These are phyloP conservation scores for Drosophila miranda DNA, from an alignment of 1,140 invertebrate species.

Conservation along the genomic window DNA sequence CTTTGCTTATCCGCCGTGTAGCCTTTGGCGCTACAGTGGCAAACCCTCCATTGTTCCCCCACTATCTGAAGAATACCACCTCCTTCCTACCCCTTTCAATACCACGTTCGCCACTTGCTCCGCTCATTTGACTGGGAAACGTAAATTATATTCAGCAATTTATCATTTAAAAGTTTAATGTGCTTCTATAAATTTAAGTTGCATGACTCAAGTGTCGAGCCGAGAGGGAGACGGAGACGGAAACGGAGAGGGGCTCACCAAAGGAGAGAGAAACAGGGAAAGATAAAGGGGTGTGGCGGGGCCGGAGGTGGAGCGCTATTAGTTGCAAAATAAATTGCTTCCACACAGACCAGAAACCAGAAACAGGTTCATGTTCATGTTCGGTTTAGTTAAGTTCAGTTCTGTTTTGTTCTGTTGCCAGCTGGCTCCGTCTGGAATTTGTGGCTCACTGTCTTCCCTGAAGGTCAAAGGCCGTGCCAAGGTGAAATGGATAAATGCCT, in stretches of 20 bases:
- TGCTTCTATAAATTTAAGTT: slow-evolving; percentile 79
- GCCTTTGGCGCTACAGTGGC: neutral
- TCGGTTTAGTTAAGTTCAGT: slow-evolving; percentile 31
- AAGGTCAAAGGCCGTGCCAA: slow-evolving; percentile 60
- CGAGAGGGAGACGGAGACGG: neutral
- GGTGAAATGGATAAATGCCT: slow-evolving; percentile 53
- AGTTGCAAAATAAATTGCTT: slow-evolving; percentile 75
- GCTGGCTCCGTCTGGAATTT: slow-evolving; percentile 32
- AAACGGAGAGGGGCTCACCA: no score
- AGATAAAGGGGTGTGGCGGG: neutral
- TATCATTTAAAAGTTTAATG: slow-evolving; percentile 81
- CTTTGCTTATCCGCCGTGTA: slow-evolving; percentile 9
- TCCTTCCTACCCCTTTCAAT: no score
- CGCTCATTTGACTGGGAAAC: slow-evolving; percentile 53
- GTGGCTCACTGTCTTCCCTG: slow-evolving; percentile 31
- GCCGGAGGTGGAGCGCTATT: slow-evolving; percentile 45
- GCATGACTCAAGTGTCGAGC: slow-evolving; percentile 65
- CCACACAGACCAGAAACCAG: slow-evolving; percentile 48
- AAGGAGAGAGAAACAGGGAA: neutral
- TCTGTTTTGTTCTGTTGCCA: slow-evolving; percentile 35
- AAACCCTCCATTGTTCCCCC: neutral
- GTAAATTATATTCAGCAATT: slow-evolving; percentile 79
- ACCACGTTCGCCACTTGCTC: slow-evolving; percentile 14
- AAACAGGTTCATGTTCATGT: slow-evolving; percentile 54
- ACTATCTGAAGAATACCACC: no score